These are phyloP conservation scores for Yponomeuta cagnagella DNA, from an alignment of 2,888 invertebrate species.

Conservation along the genomic window DNA sequence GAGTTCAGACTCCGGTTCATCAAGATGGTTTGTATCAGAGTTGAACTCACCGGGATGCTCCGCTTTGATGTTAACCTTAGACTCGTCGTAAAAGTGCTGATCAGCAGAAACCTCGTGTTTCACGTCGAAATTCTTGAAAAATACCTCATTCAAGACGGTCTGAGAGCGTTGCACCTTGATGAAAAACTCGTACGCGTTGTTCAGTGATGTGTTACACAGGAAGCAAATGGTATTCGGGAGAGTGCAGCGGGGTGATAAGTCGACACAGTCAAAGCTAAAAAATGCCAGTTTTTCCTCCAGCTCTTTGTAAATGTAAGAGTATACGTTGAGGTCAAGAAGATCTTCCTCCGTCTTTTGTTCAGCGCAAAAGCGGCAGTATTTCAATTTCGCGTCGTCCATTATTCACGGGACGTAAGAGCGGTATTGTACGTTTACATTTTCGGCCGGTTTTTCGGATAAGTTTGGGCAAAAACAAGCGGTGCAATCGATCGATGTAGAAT, in stretches of 20 bases:
- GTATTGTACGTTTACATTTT: not conserved
- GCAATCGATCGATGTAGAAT: not conserved
- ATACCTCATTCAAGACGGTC: constrained; percentile 4
- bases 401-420: not conserved
- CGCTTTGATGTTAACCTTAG: not conserved
- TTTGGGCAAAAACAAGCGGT: not conserved
- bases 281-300: not conserved
- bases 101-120: not conserved
- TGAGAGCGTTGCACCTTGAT: constrained; percentile 10
- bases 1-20: not conserved
- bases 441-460: not conserved
- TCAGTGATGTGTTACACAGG: constrained; percentile 20
- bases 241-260: constrained; percentile 17
- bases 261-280: constrained; percentile 17
- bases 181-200: constrained; percentile 22
- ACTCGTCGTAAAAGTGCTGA: not conserved
- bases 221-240: constrained; percentile 24
- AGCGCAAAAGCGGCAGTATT: constrained; percentile 19
- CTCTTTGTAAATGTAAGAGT: not conserved
- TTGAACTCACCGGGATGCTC: not conserved
- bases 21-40: not conserved
- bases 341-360: constrained; percentile 16
- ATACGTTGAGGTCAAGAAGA: not conserved
- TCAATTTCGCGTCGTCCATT: not conserved
- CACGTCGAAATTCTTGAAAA: not conserved